Conservation (phyloP, 1,140 invertebrate genomes). For the Brachionus plicatilis region DNA sequence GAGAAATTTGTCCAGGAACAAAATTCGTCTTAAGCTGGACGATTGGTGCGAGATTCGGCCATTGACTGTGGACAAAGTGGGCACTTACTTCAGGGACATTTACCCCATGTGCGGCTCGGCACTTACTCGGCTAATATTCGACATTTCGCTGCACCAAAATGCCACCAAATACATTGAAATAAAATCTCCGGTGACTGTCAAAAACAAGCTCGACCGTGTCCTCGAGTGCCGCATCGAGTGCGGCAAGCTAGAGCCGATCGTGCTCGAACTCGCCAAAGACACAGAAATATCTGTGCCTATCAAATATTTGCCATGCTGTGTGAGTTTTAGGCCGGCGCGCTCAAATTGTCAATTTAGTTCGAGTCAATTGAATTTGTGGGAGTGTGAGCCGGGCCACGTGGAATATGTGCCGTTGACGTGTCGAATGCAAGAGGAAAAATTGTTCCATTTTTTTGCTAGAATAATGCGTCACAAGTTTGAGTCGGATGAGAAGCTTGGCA, state of each 20-base stretch:
- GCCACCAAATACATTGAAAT: constrained; percentile 28
- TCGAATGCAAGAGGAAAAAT: neutral
- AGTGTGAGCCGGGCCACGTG: neutral
- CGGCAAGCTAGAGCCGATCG: neutral
- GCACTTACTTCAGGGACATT: constrained; percentile 80
- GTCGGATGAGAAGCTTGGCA: neutral
- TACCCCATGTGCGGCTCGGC: constrained; percentile 46
- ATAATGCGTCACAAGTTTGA: constrained; percentile 22
- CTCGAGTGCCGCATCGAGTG: neutral
- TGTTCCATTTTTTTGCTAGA: constrained; percentile 26
- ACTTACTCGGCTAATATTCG: constrained; percentile 18
- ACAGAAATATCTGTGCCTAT: constrained; percentile 28
- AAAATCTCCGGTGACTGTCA: constrained; percentile 21
- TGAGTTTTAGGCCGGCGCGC: neutral
- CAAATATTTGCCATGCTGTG: constrained; percentile 3
- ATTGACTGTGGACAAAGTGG: constrained; percentile 88
- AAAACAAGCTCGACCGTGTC: neutral
- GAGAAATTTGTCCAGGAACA: constrained; percentile 47
- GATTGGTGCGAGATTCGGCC: constrained; percentile 80
- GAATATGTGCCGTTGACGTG: constrained; percentile 21
- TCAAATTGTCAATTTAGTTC: neutral
- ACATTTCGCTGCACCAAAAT: constrained; percentile 3
- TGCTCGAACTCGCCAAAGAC: neutral
- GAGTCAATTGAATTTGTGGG: neutral
- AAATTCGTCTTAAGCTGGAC: constrained; percentile 76